Base-by-base conservation (phyloP, 2,797 vertebrate species). In the Sebastes glaucus region DNA sequence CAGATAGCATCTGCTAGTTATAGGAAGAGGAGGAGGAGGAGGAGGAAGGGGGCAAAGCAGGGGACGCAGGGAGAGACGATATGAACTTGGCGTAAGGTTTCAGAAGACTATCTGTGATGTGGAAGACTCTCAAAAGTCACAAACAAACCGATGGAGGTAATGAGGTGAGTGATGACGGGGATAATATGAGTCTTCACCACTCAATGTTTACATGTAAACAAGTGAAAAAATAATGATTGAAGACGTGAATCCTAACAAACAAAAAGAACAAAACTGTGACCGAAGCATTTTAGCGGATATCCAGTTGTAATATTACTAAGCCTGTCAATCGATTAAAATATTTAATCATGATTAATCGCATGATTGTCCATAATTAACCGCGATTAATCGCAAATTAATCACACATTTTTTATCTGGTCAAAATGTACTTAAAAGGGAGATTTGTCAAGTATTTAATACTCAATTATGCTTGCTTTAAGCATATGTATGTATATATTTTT, bases 1-100 rank as follows among this genome's bases (percentile, higher is more conserved):
- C 74, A 86, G 93, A 93, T 92, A 93, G 78, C 88, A 93, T 93
- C 93, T 90, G 88, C 82, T 92, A 81, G 79, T 92, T 91, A 92
- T 71, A 74, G 74, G 77, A 82, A 35, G 67, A 77, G 74, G 69
- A 56, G 81, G 69, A 75, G 70, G 73, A 46, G 82, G 42, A 46
- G 42, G 42, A 53, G 22, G 68, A 46, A 64, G 73, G 64, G 69
- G 46, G 70, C 38, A 60, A 53, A 59, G 79, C 53, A 62, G 61
- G 55, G 70, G 81, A 83, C 68, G 84, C 7, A 70, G 23, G 64
- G 33, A 74, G 46, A 82, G 71, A 89, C 67, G 81, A 85, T 78
- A 81, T 78, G 80, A 92, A 81, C 76, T 72, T 57, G 33, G 68
- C 18, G 30, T 33, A 75, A 80, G 78, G 77, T 83, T 89, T 86